These are phyloP conservation scores for Apostichopus japonicus DNA, from an alignment of 35 echinoderm and acorn worm species.

Conservation along the genomic window DNA sequence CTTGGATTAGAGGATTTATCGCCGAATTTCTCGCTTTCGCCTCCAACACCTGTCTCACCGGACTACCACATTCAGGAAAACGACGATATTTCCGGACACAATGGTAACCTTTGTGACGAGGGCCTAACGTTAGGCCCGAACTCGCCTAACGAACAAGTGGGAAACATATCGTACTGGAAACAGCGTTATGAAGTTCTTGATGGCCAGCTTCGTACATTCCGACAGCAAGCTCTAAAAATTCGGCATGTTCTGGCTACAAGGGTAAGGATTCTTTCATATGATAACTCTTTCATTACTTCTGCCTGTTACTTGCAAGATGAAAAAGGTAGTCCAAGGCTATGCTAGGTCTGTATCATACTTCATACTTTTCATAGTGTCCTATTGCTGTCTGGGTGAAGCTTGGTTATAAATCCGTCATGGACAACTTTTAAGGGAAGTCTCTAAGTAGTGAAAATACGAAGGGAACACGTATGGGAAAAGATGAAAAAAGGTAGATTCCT, in stretches of 20 bases:
- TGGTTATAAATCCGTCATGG: no score
- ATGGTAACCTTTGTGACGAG: conserved; percentile 35
- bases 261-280: conserved; percentile 18
- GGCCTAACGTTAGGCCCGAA: conserved; percentile 27
- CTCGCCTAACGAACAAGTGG: conserved; percentile 19
- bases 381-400: no score
- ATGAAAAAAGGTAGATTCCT: no score
- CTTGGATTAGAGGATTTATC: conserved; percentile 30
- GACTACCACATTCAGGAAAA: conserved; percentile 48
- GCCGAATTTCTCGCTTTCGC: conserved; percentile 38
- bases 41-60: conserved; percentile 46
- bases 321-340: no score
- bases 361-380: no score
- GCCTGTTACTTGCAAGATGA: no score
- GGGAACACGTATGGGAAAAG: no score
- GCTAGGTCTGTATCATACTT: no score
- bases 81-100: conserved; percentile 31
- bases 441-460: no score
- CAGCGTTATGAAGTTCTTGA: conserved; percentile 53
- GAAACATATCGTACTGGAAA: conserved; percentile 47
- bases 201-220: conserved; percentile 48
- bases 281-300: no score
- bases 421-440: no score
- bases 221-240: conserved; percentile 47
- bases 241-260: conserved; percentile 23